These are phyloP conservation scores for Micropoecilia bifurca DNA, from an alignment of 2,797 vertebrate species.

Conservation along the genomic window DNA sequence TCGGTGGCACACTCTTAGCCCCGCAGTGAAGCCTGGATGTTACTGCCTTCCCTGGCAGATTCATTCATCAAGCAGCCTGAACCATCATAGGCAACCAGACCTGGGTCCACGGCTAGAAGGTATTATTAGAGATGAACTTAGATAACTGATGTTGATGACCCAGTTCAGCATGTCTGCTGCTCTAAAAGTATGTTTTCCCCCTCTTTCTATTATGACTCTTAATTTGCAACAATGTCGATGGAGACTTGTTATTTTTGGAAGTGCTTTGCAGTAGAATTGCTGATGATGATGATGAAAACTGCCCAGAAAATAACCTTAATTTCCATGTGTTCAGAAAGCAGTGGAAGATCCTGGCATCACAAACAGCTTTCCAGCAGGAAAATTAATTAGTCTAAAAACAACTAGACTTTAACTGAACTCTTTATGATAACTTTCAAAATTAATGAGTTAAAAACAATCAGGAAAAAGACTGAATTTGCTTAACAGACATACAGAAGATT, in stretches of 20 bases:
- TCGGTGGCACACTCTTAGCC: slow-evolving; percentile 65
- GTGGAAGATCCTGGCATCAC: background rate
- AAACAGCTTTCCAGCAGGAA: background rate
- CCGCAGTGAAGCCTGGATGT: slow-evolving; percentile 45
- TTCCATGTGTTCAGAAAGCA: slow-evolving; percentile 9
- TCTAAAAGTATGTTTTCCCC: slow-evolving; percentile 53
- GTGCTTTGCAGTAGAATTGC: slow-evolving; percentile 44
- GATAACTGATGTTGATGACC: slow-evolving; percentile 78
- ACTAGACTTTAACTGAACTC: background rate
- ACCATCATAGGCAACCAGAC: slow-evolving; percentile 70
- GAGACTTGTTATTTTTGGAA: slow-evolving; percentile 42
- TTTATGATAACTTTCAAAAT: background rate
- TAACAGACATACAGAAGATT: background rate
- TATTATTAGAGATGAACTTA: slow-evolving; percentile 77
- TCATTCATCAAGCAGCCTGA: slow-evolving; percentile 76
- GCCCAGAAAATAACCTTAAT: background rate
- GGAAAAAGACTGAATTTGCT: background rate
- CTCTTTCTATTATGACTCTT: slow-evolving; percentile 46
- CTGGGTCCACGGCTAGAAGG: slow-evolving; percentile 61
- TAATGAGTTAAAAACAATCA: background rate
- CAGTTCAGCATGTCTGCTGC: slow-evolving; percentile 69
- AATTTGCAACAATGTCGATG: slow-evolving; percentile 62
- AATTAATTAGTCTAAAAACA: background rate
- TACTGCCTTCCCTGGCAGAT: slow-evolving; percentile 55
- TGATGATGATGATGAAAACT: slow-evolving; percentile 8